phyloP scores from a whole-genome alignment of 2,888 invertebrate genomes.

The Euplexia lucipara region DNA sequence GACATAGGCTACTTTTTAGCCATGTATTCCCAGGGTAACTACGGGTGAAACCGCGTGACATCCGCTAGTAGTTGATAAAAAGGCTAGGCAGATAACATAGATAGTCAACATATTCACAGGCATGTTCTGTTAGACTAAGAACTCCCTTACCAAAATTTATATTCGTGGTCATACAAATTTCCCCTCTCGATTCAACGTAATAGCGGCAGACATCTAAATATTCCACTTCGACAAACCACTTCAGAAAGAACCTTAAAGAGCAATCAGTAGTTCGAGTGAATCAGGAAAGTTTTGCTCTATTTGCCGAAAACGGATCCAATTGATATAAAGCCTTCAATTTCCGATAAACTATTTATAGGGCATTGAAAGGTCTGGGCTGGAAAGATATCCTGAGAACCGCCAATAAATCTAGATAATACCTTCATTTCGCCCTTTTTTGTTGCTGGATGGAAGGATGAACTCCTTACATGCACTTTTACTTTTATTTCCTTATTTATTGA shows the following conservation, averaged over 20 bases:
- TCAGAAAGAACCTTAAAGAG: constrained; percentile 1
- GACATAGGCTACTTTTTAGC: too few relatives aligned
- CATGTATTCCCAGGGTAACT: too few relatives aligned
- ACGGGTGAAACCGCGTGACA: too few relatives aligned
- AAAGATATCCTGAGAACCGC: constrained; percentile 21
- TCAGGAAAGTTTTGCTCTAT: constrained; percentile 37
- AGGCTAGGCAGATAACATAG: too few relatives aligned
- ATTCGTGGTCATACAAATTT: background rate
- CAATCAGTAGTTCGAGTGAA: constrained; percentile 26
- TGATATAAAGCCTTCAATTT: constrained; percentile 43
- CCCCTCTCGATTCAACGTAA: background rate
- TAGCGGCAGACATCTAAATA: background rate
- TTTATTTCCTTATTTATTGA: constrained; percentile 6
- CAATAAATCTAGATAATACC: constrained; percentile 23
- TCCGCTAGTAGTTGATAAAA: too few relatives aligned
- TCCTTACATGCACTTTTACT: background rate
- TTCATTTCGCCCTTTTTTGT: constrained; percentile 31
- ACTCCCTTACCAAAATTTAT: background rate
- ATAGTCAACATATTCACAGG: too few relatives aligned
- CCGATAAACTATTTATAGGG: constrained; percentile 38
- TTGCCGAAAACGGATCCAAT: constrained; percentile 34
- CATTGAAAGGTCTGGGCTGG: constrained; percentile 24
- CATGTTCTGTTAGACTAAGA: too few relatives aligned
- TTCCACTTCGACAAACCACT: constrained; percentile 5
- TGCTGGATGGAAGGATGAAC: too few relatives aligned